phyloP scores from a whole-genome alignment of 2,113 vertebrate species.

The Tachysurus vachellii region DNA sequence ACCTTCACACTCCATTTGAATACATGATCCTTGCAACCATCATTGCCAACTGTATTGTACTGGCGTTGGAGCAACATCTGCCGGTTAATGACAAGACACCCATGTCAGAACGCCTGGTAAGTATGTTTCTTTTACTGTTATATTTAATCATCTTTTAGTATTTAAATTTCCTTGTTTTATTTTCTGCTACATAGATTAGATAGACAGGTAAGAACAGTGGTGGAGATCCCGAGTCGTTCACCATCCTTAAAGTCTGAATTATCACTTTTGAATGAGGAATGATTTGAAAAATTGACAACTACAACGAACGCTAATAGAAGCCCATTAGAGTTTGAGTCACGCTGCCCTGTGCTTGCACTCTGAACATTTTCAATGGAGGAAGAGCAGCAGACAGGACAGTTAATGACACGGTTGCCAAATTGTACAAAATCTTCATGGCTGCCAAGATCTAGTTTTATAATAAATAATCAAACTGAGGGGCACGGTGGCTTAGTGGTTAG shows the following conservation, averaged over 20 bases:
- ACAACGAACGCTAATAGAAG: not conserved
- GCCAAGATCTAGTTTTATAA: not conserved
- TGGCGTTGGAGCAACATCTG: conserved; percentile 95
- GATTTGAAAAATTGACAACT: not conserved
- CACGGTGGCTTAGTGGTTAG: no score
- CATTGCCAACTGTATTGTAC: conserved; percentile 97
- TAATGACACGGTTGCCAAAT: not conserved
- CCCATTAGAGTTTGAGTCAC: no score
- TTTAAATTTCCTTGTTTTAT: conserved; percentile 1
- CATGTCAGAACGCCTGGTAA: conserved; percentile 96
- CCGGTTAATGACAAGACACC: conserved; percentile 94
- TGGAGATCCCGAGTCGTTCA: not conserved
- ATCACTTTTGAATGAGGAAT: not conserved
- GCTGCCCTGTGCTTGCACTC: not conserved
- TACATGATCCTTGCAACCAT: conserved; percentile 99
- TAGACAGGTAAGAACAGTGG: not conserved
- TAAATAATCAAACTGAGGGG: not conserved
- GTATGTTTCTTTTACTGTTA: conserved; percentile 55
- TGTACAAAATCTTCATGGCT: not conserved
- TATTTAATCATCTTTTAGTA: not conserved
- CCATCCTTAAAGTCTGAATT: not conserved
- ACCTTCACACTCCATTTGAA: conserved; percentile 92
- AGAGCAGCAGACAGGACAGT: not conserved
- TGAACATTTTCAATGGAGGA: not conserved
- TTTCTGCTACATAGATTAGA: not conserved